Conservation (phyloP, 1,140 invertebrate genomes). For the Ooceraea biroi region DNA sequence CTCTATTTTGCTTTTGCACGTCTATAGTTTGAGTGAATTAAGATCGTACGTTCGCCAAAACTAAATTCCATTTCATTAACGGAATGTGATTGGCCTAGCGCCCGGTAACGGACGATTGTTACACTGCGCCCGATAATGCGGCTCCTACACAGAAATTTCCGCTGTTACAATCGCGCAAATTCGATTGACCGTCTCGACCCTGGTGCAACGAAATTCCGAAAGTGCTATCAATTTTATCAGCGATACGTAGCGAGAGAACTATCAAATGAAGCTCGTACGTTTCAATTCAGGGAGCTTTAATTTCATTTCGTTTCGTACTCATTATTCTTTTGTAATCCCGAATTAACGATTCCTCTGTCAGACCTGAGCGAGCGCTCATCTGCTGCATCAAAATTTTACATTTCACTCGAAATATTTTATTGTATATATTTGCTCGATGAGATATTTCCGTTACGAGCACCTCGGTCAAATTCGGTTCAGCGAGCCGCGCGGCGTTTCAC, state of each 20-base stretch:
- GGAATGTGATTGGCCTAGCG: conserved; percentile 70
- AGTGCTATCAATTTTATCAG: conserved; percentile 32
- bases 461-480: conserved; percentile 25
- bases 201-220: conserved; percentile 25
- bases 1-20: conserved; percentile 8
- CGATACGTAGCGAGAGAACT: neutral
- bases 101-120: conserved; percentile 65
- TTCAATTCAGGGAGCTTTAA: neutral
- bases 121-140: conserved; percentile 37
- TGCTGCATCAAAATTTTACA: conserved; percentile 10
- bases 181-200: conserved; percentile 40
- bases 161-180: conserved; percentile 58
- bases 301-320: neutral
- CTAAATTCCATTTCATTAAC: conserved; percentile 62
- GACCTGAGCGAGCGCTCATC: neutral
- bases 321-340: neutral
- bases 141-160: conserved; percentile 21
- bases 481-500: neutral
- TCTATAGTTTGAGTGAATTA: conserved; percentile 32
- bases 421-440: neutral
- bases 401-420: conserved; percentile 32
- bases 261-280: conserved; percentile 35
- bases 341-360: conserved; percentile 11
- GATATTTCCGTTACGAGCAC: too few species aligned
- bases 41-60: conserved; percentile 63